Evolutionary conservation across 2,797 vertebrate genomes (phyloP).

Genomic region (Gorsachius magnificus): DNA sequence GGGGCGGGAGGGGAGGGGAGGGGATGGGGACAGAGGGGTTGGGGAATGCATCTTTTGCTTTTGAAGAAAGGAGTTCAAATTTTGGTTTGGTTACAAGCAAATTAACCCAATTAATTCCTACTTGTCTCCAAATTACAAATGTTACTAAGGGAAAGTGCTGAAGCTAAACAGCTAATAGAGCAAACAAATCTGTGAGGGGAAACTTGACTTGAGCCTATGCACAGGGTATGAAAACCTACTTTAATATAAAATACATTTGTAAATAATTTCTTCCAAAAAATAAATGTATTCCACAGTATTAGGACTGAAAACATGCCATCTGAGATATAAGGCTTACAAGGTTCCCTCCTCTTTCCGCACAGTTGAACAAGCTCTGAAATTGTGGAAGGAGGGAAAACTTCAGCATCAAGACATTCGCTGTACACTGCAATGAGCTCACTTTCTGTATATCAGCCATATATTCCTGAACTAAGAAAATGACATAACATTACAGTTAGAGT

Average conservation of each 20-base stretch:
- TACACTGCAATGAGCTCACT: background rate
- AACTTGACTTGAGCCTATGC: background rate
- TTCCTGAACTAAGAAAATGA: background rate
- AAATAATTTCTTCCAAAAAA: background rate
- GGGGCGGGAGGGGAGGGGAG: no score
- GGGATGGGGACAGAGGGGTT: background rate
- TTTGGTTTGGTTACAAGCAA: background rate
- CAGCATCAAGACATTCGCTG: background rate
- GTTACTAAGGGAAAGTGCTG: background rate
- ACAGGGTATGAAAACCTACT: background rate
- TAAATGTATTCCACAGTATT: background rate
- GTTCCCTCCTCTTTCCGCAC: background rate
- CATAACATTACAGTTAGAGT: background rate
- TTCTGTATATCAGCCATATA: background rate
- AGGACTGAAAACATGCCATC: background rate
- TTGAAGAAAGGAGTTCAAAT: background rate
- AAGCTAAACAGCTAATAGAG: background rate
- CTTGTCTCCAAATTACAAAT: background rate
- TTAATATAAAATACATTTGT: background rate
- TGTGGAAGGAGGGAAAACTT: background rate
- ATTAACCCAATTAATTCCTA: background rate
- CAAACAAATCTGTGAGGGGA: background rate
- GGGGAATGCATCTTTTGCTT: background rate
- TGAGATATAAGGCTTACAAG: background rate
- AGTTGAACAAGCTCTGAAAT: background rate